Conservation (phyloP, 2,888 invertebrate species). For the Drosophila neotestacea region DNA sequence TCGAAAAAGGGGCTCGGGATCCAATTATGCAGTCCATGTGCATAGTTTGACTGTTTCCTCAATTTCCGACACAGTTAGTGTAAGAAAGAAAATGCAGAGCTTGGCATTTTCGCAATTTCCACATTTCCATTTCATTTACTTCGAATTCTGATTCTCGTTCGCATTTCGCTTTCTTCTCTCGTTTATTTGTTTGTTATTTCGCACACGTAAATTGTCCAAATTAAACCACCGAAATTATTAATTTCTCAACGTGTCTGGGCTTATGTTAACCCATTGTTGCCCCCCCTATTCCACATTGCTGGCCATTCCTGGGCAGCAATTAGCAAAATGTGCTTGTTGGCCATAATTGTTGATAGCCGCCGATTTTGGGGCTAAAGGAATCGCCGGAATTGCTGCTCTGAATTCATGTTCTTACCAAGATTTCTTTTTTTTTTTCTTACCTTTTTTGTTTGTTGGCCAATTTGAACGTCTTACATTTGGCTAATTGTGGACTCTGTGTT, state of each 20-base stretch:
- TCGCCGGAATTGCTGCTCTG: conserved; percentile 13
- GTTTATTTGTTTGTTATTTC: conserved; percentile 53
- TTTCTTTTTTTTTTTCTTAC: not conserved
- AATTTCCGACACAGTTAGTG: conserved; percentile 41
- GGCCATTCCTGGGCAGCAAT: conserved; percentile 46
- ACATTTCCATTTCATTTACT: conserved; percentile 61
- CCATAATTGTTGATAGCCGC: conserved; percentile 57
- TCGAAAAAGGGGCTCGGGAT: conserved; percentile 20
- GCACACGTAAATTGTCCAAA: conserved; percentile 69
- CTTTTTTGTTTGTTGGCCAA: conserved; percentile 25
- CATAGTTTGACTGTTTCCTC: conserved; percentile 52
- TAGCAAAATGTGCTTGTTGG: conserved; percentile 73
- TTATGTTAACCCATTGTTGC: conserved; percentile 46
- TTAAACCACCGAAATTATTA: conserved; percentile 72
- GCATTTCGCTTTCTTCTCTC: conserved; percentile 16
- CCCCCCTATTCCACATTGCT: not conserved
- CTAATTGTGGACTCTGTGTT: conserved; percentile 59
- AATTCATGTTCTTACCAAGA: conserved; percentile 15
- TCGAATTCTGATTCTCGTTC: conserved; percentile 5
- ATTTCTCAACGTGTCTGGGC: conserved; percentile 56
- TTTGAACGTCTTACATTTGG: conserved; percentile 59
- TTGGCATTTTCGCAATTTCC: conserved; percentile 55
- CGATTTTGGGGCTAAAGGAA: conserved; percentile 16
- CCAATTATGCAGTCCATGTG: conserved; percentile 71
- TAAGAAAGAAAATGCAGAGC: conserved; percentile 37